A percentile compares a stretch with the other conserved stretches of the same genome.
These are phyloP conservation scores for Caenorhabditis sp. DNA, from an alignment of 2,888 invertebrate species.

Conservation along the genomic window DNA sequence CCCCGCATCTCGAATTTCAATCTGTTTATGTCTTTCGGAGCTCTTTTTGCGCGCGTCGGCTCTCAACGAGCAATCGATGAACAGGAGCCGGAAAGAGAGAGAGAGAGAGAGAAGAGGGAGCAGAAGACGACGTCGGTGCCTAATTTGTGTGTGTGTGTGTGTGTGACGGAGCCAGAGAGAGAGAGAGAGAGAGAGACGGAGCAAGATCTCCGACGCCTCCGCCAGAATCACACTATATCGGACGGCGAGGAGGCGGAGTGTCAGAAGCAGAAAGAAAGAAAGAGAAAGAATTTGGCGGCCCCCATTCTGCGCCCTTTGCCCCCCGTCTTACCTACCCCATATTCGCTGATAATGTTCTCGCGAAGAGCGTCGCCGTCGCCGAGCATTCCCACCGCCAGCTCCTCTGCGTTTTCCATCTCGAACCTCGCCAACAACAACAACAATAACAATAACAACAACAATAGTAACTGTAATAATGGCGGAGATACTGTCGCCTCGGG, in stretches of 20 bases:
- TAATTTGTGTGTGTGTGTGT: constrained; percentile 45
- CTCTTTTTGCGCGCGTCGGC: background rate
- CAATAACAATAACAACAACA: constrained; percentile 25
- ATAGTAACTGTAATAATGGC: too few relatives aligned
- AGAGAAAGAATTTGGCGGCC: constrained; percentile 10
- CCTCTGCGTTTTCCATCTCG: constrained; percentile 42
- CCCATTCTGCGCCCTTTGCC: constrained; percentile 13
- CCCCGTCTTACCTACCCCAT: background rate
- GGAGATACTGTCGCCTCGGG: constrained; percentile 4
- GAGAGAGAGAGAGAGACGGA: constrained; percentile 9
- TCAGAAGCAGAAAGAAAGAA: constrained; percentile 26
- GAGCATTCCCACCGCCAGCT: constrained; percentile 35
- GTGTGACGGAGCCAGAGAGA: constrained; percentile 27
- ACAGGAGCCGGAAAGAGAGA: constrained; percentile 18
- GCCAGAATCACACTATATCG: too few relatives aligned
- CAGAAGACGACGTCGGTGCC: constrained; percentile 16
- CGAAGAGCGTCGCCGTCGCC: constrained; percentile 43
- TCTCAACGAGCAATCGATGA: constrained; percentile 13
- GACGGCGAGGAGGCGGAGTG: too few relatives aligned
- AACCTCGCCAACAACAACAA: constrained; percentile 35
- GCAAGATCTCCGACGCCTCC: too few relatives aligned
- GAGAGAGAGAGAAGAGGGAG: constrained; percentile 31
- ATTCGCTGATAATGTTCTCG: constrained; percentile 34
- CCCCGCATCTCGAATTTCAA: constrained; percentile 32
- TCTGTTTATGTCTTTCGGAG: background rate